A percentile compares a stretch with the other conserved stretches of the same genome.
Conservation (phyloP, 2,797 vertebrate species). For the Rhinella marina region DNA sequence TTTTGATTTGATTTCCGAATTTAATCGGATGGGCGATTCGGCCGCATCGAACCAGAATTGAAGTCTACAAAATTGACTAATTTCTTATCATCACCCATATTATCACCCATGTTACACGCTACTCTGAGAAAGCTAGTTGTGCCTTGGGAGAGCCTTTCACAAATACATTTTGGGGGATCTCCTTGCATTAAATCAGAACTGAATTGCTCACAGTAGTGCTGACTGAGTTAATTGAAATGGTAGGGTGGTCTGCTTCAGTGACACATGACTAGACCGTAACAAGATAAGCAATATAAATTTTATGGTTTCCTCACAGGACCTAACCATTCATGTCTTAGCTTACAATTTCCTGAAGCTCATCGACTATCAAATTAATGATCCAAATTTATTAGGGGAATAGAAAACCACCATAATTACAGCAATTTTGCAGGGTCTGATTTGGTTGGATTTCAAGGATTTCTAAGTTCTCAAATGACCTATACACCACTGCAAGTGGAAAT, state of each 20-base stretch:
- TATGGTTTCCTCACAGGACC: constrained; percentile 22
- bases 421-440: background rate
- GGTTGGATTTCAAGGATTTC: constrained; percentile 17
- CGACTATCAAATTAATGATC: background rate
- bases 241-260: background rate
- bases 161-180: background rate
- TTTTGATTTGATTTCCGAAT: too few species aligned
- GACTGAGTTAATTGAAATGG: background rate
- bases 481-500: background rate
- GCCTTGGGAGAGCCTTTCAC: background rate
- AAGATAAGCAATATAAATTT: constrained; percentile 22
- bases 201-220: background rate
- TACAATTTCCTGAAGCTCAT: constrained; percentile 31
- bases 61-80: too few species aligned
- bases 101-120: background rate
- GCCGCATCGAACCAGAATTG: too few species aligned
- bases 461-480: background rate
- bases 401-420: background rate
- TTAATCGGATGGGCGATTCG: too few species aligned
- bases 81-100: too few species aligned
- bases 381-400: background rate
- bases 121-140: background rate
- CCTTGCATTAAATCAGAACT: background rate
- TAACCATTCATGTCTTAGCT: constrained; percentile 29
- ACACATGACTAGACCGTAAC: constrained; percentile 20